phyloP scores from a whole-genome alignment of 2,113 vertebrate genomes.

The Alligator mississippiensis region DNA sequence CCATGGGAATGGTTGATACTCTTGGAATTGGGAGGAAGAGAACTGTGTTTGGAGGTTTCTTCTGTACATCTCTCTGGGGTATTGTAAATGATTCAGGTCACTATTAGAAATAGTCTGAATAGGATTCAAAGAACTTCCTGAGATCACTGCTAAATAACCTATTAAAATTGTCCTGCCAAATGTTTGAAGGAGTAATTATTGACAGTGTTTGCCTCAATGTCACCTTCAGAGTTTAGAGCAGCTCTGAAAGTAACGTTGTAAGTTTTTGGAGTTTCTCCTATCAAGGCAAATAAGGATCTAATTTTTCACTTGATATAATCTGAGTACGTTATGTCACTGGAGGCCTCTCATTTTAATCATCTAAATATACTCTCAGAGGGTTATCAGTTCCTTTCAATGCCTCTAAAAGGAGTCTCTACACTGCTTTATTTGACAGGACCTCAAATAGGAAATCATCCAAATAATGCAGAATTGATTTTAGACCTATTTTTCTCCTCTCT shows the following conservation, averaged over 20 bases:
- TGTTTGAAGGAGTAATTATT: not conserved
- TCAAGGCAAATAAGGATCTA: not conserved
- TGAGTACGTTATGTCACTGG: accelerated
- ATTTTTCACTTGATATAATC: not conserved
- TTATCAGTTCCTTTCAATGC: not conserved
- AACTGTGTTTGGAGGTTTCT: not conserved
- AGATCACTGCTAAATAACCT: not conserved
- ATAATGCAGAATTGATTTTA: not conserved
- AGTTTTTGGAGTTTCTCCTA: not conserved
- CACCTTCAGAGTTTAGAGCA: not conserved
- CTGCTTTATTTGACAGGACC: not conserved
- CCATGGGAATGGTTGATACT: accelerated
- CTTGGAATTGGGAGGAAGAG: not conserved
- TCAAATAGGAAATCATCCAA: not conserved
- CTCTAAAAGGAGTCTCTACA: not conserved
- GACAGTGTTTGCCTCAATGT: accelerated
- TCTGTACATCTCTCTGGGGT: not conserved
- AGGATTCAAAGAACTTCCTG: not conserved
- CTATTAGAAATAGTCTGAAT: not conserved
- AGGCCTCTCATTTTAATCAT: not conserved
- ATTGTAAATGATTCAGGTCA: not conserved
- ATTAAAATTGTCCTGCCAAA: not conserved
- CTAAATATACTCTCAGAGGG: not conserved
- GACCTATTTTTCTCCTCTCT: not conserved
- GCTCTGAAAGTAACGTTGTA: accelerated